Conservation (phyloP, 2,888 invertebrate species). For the Mimumesa dahlbomi region DNA sequence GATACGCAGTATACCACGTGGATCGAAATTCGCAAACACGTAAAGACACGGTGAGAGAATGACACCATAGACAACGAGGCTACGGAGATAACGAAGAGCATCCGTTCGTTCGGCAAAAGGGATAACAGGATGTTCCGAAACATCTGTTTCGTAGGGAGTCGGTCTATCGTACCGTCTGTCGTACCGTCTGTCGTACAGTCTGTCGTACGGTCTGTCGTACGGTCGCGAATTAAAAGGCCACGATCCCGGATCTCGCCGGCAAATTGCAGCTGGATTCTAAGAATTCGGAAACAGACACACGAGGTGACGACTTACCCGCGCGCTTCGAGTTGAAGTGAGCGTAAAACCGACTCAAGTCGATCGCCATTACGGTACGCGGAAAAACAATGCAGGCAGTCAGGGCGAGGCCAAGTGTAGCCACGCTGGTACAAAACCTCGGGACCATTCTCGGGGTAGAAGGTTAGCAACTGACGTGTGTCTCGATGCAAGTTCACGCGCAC, state of each 20-base stretch:
- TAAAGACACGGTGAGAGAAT: not conserved
- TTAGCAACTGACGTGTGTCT: constrained; percentile 21
- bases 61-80: too few relatives aligned
- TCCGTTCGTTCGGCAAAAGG: not conserved
- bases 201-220: not conserved
- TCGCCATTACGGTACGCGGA: constrained; percentile 85
- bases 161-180: not conserved
- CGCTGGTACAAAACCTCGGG: constrained; percentile 68
- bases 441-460: constrained; percentile 61
- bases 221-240: not conserved
- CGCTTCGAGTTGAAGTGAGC: constrained; percentile 88
- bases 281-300: too few relatives aligned
- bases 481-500: constrained; percentile 6
- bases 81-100: too few relatives aligned
- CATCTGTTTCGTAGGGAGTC: not conserved
- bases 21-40: not conserved
- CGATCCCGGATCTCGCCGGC: too few relatives aligned
- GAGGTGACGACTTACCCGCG: constrained; percentile 82
- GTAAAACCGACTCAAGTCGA: constrained; percentile 91
- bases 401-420: constrained; percentile 77
- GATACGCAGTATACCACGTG: constrained; percentile 7
- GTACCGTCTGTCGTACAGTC: not conserved
- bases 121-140: too few relatives aligned
- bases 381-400: constrained; percentile 83
- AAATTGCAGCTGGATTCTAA: too few relatives aligned